Percentiles rank a stretch among this genome's conserved stretches.
Evolutionary conservation across 2,888 invertebrate genomes (phyloP).

Genomic region (Cacoxenus indagator): DNA sequence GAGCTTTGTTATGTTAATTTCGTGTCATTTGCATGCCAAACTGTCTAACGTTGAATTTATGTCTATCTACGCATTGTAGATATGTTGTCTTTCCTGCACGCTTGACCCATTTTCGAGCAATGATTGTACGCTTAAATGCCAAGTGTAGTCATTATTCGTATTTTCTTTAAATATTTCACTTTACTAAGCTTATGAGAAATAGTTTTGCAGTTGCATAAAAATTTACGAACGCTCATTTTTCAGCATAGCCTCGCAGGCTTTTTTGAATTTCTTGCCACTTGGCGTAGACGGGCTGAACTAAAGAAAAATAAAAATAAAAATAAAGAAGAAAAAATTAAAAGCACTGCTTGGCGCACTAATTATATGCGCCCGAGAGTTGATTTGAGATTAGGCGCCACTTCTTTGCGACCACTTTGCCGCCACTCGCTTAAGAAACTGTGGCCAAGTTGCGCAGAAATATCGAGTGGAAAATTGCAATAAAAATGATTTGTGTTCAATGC

Average conservation of each 20-base stretch:
- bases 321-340: neutral
- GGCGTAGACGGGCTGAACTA: neutral
- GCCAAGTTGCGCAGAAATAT: neutral
- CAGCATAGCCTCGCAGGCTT: neutral
- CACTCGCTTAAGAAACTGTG: neutral
- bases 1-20: slow-evolving; percentile 12
- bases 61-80: neutral
- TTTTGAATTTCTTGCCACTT: neutral
- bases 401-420: neutral
- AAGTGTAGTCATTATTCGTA: neutral
- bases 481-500: slow-evolving; percentile 40
- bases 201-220: neutral
- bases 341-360: slow-evolving; percentile 31
- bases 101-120: slow-evolving; percentile 1
- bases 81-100: slow-evolving; percentile 1
- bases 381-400: slow-evolving; percentile 40
- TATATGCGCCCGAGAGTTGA: slow-evolving; percentile 38
- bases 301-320: neutral
- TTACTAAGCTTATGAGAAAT: neutral
- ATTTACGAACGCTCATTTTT: neutral
- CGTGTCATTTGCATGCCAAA: neutral
- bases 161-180: neutral
- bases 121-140: neutral
- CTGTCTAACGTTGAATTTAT: slow-evolving; percentile 4
- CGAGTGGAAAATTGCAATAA: slow-evolving; percentile 26